phyloP scores from a whole-genome alignment of 2,113 vertebrate genomes.

The Dermatemys mawii region DNA sequence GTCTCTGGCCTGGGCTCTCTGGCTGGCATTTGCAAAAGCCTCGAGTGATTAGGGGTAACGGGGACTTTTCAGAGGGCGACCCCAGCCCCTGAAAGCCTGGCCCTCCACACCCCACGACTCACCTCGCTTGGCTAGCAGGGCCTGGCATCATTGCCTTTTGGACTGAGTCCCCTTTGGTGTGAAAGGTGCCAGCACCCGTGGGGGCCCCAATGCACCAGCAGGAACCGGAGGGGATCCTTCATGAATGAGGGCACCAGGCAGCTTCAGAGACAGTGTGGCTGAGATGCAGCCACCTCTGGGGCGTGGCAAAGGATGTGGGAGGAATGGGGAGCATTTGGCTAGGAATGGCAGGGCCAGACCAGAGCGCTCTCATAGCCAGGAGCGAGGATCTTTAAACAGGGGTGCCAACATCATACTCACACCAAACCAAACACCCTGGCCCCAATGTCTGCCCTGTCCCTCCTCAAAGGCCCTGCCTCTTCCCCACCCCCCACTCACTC shows the following conservation, averaged over 20 bases:
- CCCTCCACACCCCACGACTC: neutral
- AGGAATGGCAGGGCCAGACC: neutral
- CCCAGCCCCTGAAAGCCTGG: neutral
- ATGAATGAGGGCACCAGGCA: neutral
- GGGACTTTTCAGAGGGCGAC: neutral
- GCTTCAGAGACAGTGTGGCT: neutral
- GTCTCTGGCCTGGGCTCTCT: neutral
- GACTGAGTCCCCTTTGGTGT: neutral
- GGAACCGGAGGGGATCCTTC: neutral
- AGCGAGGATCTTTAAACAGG: neutral
- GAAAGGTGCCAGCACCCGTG: too few relatives aligned
- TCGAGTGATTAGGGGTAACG: neutral
- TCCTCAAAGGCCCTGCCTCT: too few relatives aligned
- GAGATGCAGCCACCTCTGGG: neutral
- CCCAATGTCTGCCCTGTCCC: too few relatives aligned
- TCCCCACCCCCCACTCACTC: too few relatives aligned
- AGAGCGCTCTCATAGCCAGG: neutral
- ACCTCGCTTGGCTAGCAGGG: too few relatives aligned
- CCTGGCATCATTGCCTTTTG: neutral
- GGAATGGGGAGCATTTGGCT: neutral
- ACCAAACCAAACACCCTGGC: too few relatives aligned
- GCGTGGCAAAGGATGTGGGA: neutral
- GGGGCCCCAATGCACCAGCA: accelerated
- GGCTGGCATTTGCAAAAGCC: neutral
- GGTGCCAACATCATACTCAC: too few relatives aligned